A percentile compares a stretch with the other conserved stretches of the same genome.
These are phyloP conservation scores for Trichacis sp. DNA, from an alignment of 2,888 invertebrate species.

Conservation along the genomic window DNA sequence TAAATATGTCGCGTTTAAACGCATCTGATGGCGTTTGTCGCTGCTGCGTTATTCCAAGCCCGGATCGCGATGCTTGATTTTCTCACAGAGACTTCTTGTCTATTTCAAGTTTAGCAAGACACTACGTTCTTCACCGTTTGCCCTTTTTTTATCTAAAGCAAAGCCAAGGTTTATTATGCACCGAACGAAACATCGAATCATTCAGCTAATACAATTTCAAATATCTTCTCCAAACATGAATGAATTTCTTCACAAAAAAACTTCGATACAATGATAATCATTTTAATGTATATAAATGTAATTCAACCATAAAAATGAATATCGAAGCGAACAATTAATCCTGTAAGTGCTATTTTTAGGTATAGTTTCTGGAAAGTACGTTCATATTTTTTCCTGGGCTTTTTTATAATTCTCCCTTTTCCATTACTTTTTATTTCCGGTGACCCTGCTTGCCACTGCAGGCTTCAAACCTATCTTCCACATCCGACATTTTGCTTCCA, in stretches of 20 bases:
- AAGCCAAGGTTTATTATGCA: conserved; percentile 34
- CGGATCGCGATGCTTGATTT: conserved; percentile 25
- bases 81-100: conserved; percentile 13
- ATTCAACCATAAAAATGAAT: no score
- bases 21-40: conserved; percentile 2
- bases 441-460: conserved; percentile 33
- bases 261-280: no score
- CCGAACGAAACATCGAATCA: conserved; percentile 5
- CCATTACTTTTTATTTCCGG: conserved; percentile 19
- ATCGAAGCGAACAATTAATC: no score
- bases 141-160: conserved; percentile 3
- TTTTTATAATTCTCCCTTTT: not conserved
- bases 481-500: conserved; percentile 44
- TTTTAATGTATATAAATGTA: no score
- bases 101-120: conserved; percentile 4
- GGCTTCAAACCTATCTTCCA: conserved; percentile 33
- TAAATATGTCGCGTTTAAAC: conserved; percentile 25
- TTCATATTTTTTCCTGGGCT: not conserved
- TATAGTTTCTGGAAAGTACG: no score
- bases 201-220: no score
- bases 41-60: conserved; percentile 11
- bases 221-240: no score
- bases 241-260: no score
- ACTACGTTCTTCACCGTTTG: not conserved
- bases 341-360: no score